Conservation (phyloP, 2,797 vertebrate species). For the Ceyx erithaca region DNA sequence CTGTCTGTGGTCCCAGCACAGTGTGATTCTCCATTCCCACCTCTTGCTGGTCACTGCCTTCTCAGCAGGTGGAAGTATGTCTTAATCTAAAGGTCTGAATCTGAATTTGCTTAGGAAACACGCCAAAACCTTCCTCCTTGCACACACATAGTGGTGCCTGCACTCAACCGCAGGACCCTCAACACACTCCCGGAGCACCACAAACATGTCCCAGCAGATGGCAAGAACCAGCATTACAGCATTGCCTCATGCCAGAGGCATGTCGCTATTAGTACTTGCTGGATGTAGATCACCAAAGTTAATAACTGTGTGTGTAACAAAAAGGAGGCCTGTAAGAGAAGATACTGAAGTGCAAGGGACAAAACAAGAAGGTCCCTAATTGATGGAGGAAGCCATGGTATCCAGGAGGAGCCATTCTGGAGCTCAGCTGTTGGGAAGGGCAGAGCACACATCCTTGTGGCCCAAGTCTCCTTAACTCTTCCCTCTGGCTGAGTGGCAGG, state of each 20-base stretch:
- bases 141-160: not conserved
- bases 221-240: not conserved
- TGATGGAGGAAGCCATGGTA: not conserved
- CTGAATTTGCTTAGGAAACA: not conserved
- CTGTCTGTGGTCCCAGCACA: accelerated
- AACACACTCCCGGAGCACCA: not conserved
- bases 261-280: not conserved
- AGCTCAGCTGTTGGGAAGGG: not conserved
- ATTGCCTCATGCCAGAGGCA: not conserved
- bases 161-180: not conserved
- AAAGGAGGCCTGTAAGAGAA: not conserved
- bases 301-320: not conserved
- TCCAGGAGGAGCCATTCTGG: not conserved
- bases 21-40: not conserved
- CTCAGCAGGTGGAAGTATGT: not conserved
- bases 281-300: not conserved
- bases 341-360: not conserved
- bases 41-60: not conserved
- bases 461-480: constrained; percentile 15
- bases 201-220: not conserved
- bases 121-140: not conserved
- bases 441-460: accelerated
- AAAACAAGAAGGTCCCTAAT: not conserved
- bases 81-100: not conserved
- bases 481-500: not conserved